Conservation (phyloP, 1,140 invertebrate species). For the Calephelis nemesis region DNA sequence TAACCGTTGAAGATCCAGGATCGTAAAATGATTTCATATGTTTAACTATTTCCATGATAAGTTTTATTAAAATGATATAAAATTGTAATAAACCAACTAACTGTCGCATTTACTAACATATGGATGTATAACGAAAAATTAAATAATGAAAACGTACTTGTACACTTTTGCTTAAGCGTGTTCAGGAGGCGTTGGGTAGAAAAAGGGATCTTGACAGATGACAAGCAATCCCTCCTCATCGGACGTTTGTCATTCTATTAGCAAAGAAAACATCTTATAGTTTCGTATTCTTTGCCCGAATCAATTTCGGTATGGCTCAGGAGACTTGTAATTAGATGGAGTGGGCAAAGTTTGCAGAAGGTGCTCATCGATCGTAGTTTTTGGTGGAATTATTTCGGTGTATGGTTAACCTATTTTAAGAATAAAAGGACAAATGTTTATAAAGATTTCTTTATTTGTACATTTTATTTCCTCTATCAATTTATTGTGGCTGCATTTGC, state of each 20-base stretch:
- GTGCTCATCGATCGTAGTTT: slow-evolving; percentile 5
- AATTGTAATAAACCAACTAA: no score
- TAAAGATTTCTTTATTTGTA: neutral
- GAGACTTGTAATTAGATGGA: slow-evolving; percentile 22
- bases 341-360: slow-evolving; percentile 20
- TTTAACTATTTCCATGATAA: no score
- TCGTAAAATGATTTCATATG: no score
- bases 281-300: slow-evolving; percentile 27
- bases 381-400: slow-evolving; percentile 1
- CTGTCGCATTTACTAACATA: no score
- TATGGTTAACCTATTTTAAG: neutral
- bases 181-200: slow-evolving; percentile 7
- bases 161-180: neutral
- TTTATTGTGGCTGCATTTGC: no score
- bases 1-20: no score
- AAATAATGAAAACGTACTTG: slow-evolving; percentile 14
- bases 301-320: slow-evolving; percentile 30
- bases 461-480: neutral
- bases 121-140: no score
- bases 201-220: slow-evolving; percentile 43
- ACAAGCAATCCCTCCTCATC: slow-evolving; percentile 43
- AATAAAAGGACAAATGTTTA: neutral
- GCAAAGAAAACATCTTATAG: slow-evolving; percentile 48
- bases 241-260: slow-evolving; percentile 58
- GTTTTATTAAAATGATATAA: no score